Base-by-base conservation (phyloP, 2,113 vertebrate genomes). In the Amia ocellicauda region DNA sequence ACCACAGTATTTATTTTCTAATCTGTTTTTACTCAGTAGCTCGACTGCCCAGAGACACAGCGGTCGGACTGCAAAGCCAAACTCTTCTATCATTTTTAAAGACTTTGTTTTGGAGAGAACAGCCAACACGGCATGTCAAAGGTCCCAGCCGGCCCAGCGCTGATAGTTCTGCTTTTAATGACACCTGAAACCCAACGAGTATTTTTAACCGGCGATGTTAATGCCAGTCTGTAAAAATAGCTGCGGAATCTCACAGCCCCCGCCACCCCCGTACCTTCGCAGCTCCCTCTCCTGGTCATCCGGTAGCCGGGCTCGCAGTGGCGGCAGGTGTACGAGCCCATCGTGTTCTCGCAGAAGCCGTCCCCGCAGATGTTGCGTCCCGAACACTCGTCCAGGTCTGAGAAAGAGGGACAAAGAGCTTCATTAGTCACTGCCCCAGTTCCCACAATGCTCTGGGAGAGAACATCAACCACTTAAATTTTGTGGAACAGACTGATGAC, bases 331-430 rank as follows among this genome's bases (percentile, higher is more conserved):
- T 84, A 93, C 1, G 91, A 88, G 4, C 92, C 92, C 51, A 76
- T 1, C 0, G 86, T 90, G 68, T 94, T 93, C 70, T 90, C 7
- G 65, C 92, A 94, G 45, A 81, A 78, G 0, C 90, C 91, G 31
- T 90, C 86, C 14, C 85, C 87, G 0, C 92, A 94, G 19, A 75
- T 67, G 1, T 78, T 74, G 0, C 87, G 83, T 65, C 81, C 75
- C 68, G 85, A 76, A 63, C 93, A 93, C 74, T 94, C 91, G 49
- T 93, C 82, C 62, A 93, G 80, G 76, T 94, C 93, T 93, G 73
- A 23, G 63, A 41, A 3, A 31, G 13, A 70, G 27, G 54, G 13
- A 43, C 16, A 22, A 47, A 42, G 52, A 58, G 7, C 11, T n/a
- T n/a, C n/a, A n/a, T 47, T 16, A 47, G 13, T 3, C 43, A 8